Evolutionary conservation across 2,113 vertebrate genomes (phyloP).

Genomic region (Ahaetulla prasina): DNA sequence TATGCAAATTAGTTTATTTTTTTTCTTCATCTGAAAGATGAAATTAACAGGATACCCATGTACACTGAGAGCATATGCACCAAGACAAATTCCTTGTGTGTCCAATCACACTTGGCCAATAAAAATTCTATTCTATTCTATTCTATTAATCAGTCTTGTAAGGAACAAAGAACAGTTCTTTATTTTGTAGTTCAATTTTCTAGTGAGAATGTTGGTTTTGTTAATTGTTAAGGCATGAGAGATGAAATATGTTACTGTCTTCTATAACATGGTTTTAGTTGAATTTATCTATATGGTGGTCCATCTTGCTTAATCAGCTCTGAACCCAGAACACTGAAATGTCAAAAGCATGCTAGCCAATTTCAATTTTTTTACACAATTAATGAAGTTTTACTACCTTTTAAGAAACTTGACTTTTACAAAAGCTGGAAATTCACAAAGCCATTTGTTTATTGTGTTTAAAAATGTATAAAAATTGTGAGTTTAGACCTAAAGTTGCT

Average conservation of each 20-base stretch:
- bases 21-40: not conserved
- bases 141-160: not conserved
- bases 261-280: too few relatives aligned
- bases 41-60: too few relatives aligned
- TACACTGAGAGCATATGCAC: too few relatives aligned
- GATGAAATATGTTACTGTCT: too few relatives aligned
- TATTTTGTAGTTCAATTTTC: not conserved
- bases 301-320: too few relatives aligned
- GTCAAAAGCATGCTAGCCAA: too few relatives aligned
- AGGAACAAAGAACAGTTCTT: not conserved
- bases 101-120: too few relatives aligned
- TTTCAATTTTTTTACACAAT: not conserved
- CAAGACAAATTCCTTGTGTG: too few relatives aligned
- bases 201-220: not conserved
- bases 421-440: not conserved
- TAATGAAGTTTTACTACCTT: too few relatives aligned
- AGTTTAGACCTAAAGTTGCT: not conserved
- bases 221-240: not conserved
- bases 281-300: too few relatives aligned
- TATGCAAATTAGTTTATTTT: not conserved
- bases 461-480: not conserved
- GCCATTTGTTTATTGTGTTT: not conserved
- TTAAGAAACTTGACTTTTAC: not conserved
- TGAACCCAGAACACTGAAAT: too few relatives aligned
- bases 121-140: too few relatives aligned